These are phyloP conservation scores for Eristalinus sepulchralis DNA, from an alignment of 2,888 invertebrate species.

Conservation along the genomic window DNA sequence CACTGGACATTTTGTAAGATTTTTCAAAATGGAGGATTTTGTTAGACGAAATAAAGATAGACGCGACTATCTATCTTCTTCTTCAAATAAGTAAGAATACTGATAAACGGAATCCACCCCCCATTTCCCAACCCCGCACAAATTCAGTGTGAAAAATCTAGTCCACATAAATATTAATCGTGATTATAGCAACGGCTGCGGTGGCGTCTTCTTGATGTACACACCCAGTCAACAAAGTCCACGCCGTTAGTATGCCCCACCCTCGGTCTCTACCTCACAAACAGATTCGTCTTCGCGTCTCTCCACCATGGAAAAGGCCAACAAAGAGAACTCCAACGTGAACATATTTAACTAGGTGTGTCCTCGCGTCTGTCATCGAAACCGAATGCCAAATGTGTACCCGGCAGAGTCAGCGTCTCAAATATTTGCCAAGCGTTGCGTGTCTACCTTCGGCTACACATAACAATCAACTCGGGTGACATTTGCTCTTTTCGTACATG, in stretches of 20 bases:
- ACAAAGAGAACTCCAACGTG: not conserved
- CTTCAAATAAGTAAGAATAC: too few relatives aligned
- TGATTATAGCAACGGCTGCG: not conserved
- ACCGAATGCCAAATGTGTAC: constrained; percentile 3
- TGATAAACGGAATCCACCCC: too few relatives aligned
- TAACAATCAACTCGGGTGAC: constrained; percentile 7
- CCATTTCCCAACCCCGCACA: not conserved
- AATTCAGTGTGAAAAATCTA: constrained; percentile 8
- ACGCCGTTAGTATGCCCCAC: not conserved
- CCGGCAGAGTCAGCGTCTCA: not conserved
- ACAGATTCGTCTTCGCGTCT: not conserved
- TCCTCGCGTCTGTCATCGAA: constrained; percentile 31
- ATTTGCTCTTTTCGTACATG: not conserved
- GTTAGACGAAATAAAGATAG: too few relatives aligned
- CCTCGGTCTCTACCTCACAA: not conserved
- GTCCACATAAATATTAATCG: not conserved
- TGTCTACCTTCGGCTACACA: constrained; percentile 20
- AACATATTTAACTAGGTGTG: constrained; percentile 26
- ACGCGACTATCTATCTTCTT: too few relatives aligned
- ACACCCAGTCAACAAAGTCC: constrained; percentile 16
- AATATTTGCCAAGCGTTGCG: constrained; percentile 29
- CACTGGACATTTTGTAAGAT: too few relatives aligned
- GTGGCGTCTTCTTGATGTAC: not conserved
- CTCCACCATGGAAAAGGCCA: not conserved
- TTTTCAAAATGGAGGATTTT: too few relatives aligned